Evolutionary conservation across 2,113 vertebrate genomes (phyloP).

Genomic region (Cygnus buccinator): DNA sequence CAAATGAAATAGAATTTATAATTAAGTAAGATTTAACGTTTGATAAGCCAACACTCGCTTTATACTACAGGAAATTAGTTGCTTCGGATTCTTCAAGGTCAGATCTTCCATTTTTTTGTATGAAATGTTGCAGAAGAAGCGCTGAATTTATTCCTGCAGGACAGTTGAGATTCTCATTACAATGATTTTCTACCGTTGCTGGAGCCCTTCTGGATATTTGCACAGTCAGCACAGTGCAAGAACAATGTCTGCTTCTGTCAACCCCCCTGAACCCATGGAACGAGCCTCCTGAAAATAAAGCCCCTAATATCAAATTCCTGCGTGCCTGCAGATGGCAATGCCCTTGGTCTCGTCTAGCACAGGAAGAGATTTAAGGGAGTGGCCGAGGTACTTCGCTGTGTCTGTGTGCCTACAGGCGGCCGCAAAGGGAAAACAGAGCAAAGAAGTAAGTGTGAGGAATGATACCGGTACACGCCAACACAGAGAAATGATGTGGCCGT

Average conservation of each 20-base stretch:
- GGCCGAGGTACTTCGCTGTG: rapidly evolving
- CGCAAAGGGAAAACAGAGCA: not conserved
- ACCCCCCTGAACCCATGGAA: not conserved
- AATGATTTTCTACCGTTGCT: not conserved
- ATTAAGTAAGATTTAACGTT: not conserved
- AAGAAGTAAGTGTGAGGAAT: not conserved
- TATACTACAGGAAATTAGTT: not conserved
- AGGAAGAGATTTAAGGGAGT: not conserved
- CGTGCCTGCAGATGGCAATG: not conserved
- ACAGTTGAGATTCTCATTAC: not conserved
- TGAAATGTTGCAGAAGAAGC: not conserved
- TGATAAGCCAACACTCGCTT: not conserved
- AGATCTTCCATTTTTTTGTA: not conserved
- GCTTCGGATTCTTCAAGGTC: not conserved
- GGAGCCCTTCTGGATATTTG: not conserved
- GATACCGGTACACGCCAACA: not conserved
- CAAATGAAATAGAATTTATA: not conserved
- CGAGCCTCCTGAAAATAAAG: not conserved
- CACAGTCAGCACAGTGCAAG: not conserved
- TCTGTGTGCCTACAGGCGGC: not conserved
- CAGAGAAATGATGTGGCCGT: not conserved
- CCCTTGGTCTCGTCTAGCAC: not conserved
- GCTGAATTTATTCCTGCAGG: not conserved
- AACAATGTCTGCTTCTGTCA: not conserved
- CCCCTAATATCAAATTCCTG: not conserved